A percentile compares a stretch with the other conserved stretches of the same genome.
phyloP scores from a whole-genome alignment of 2,797 vertebrate genomes.

The Gallinago nigripennis region DNA sequence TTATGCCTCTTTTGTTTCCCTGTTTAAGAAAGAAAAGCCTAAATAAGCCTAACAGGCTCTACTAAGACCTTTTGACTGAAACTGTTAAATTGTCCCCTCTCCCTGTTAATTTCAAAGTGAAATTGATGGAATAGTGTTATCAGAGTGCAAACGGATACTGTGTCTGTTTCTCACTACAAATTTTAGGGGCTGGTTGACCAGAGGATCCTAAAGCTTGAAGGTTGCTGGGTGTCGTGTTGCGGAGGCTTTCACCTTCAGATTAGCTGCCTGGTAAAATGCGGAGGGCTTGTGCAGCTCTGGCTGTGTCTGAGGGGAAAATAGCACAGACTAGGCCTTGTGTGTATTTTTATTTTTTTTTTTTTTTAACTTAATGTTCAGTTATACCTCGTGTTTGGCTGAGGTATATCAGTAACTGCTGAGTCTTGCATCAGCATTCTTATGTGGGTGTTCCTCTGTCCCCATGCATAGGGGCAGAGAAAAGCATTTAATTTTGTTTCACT shows the following conservation, averaged over 20 bases:
- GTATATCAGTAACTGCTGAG: not conserved
- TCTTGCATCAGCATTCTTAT: not conserved
- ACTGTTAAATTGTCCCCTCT: not conserved
- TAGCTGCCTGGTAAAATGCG: not conserved
- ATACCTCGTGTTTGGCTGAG: not conserved
- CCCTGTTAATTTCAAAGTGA: not conserved
- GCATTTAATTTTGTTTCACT: slow-evolving; percentile 18
- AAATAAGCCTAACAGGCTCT: not conserved
- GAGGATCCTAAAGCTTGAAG: not conserved
- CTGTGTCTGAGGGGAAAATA: not conserved
- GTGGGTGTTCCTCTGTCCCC: slow-evolving; percentile 6
- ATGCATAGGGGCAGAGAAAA: not conserved
- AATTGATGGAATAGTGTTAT: not conserved
- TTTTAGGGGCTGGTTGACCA: not conserved
- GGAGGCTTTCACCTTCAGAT: slow-evolving; percentile 27
- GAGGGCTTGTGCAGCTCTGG: not conserved
- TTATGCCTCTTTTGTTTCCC: not conserved
- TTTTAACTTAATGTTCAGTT: not conserved
- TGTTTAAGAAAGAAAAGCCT: not conserved
- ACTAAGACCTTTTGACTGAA: not conserved
- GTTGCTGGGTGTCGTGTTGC: not conserved
- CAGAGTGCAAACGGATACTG: not conserved
- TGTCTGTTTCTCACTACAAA: not conserved
- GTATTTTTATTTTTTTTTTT: not conserved
- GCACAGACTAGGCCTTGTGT: not conserved